Conservation (phyloP, 1,140 invertebrate genomes). For the Diprion similis region DNA sequence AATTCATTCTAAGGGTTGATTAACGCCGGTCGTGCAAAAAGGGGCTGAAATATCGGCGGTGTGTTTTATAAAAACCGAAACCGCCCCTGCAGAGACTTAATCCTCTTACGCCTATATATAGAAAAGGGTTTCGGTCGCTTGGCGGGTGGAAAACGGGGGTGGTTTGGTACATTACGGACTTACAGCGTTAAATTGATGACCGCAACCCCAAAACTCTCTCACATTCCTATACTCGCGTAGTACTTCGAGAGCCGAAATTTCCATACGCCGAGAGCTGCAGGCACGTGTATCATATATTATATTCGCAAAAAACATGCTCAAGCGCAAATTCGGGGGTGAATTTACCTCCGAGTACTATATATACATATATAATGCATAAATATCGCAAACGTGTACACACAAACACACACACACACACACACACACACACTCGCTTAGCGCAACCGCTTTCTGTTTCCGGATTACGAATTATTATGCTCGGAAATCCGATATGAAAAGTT, state of each 20-base stretch:
- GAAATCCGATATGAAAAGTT: slow-evolving; percentile 1
- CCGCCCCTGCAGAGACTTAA: slow-evolving; percentile 13
- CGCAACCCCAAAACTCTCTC: slow-evolving; percentile 13
- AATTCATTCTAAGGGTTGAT: slow-evolving; percentile 18
- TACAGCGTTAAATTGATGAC: slow-evolving; percentile 34
- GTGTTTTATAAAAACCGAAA: slow-evolving; percentile 18
- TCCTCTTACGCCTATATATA: slow-evolving; percentile 12
- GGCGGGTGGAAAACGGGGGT: slow-evolving; percentile 13
- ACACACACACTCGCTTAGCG: background rate
- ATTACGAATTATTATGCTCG: slow-evolving; percentile 16
- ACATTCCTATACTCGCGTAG: background rate
- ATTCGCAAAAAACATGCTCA: background rate
- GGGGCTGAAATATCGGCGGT: slow-evolving; percentile 15
- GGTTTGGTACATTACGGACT: slow-evolving; percentile 24
- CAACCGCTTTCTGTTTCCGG: slow-evolving; percentile 16
- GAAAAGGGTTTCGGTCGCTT: background rate
- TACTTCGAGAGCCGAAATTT: slow-evolving; percentile 10
- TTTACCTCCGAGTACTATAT: background rate
- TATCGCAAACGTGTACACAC: too few relatives aligned
- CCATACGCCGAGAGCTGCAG: slow-evolving; percentile 5
- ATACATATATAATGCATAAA: background rate
- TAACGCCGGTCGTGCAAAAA: slow-evolving; percentile 16
- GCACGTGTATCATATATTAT: background rate
- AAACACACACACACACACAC: too few relatives aligned
- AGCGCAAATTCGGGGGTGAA: background rate